Conservation (phyloP, 2,797 vertebrate genomes). For the Hoplostethus mediterraneus region DNA sequence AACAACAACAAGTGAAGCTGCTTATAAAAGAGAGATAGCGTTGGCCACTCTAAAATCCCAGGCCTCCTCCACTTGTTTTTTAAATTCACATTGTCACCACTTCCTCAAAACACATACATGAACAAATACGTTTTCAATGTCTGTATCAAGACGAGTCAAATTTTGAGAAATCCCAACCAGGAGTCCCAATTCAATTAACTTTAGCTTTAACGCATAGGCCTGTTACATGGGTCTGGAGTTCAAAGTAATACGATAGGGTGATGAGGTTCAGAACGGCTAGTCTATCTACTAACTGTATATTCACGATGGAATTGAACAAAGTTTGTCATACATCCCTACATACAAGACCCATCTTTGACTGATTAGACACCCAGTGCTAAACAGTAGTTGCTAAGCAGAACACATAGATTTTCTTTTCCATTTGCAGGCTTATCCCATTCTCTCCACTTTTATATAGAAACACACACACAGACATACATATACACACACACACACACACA, state of each 20-base stretch:
- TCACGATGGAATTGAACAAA: constrained; percentile 30
- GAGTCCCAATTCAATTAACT: not conserved
- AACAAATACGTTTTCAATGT: not conserved
- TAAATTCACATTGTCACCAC: not conserved
- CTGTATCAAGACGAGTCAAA: not conserved
- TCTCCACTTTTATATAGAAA: constrained; percentile 48
- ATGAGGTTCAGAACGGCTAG: constrained; percentile 30
- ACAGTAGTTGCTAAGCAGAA: constrained; percentile 55
- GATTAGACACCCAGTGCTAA: constrained; percentile 58
- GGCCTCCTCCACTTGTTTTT: not conserved
- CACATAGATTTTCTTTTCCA: constrained; percentile 68
- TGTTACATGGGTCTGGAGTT: constrained; percentile 22
- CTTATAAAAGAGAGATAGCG: not conserved
- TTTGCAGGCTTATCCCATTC: constrained; percentile 55
- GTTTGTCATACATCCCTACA: constrained; percentile 32
- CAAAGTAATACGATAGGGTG: constrained; percentile 21
- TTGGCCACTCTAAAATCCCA: not conserved
- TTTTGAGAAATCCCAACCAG: not conserved
- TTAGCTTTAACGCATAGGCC: not conserved
- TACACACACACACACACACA: not conserved
- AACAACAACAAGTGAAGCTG: not conserved
- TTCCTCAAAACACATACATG: constrained; percentile 16
- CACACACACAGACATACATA: not conserved
- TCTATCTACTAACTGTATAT: constrained; percentile 47
- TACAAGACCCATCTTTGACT: constrained; percentile 56